These are phyloP conservation scores for Zaprionus tsacasi DNA, from an alignment of 1,140 invertebrate genomes.

Conservation along the genomic window DNA sequence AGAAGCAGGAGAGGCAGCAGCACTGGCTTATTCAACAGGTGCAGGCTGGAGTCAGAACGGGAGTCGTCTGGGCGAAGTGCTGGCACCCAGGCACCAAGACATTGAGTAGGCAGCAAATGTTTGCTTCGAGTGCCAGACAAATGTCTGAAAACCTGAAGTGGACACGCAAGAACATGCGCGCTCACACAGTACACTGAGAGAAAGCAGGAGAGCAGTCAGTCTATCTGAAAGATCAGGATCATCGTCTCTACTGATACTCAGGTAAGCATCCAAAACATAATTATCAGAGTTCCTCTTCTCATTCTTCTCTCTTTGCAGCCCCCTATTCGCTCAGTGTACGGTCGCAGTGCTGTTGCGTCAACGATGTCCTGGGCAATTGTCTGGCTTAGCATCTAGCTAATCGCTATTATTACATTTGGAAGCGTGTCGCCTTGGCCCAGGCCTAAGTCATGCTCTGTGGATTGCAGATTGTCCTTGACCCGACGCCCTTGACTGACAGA, in stretches of 20 bases:
- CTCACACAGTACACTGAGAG: neutral
- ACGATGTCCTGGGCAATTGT: slow-evolving; percentile 10
- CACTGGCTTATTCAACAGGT: slow-evolving; percentile 7
- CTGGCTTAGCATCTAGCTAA: slow-evolving; percentile 14
- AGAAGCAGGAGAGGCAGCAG: neutral
- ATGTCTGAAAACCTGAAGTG: neutral
- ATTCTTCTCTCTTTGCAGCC: neutral
- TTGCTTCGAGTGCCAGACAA: neutral
- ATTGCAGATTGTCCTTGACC: slow-evolving; percentile 10
- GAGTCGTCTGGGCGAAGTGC: neutral
- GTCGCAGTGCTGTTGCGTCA: neutral
- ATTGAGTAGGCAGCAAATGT: slow-evolving; percentile 5
- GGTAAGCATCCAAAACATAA: neutral
- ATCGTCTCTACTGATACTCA: neutral
- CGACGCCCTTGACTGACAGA: neutral
- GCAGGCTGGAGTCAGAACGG: neutral
- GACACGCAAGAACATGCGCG: neutral
- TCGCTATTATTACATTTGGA: slow-evolving; percentile 21
- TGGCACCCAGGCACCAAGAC: neutral
- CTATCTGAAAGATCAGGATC: neutral
- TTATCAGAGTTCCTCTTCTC: neutral
- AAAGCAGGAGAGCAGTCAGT: neutral
- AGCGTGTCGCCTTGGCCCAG: neutral
- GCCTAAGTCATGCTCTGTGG: neutral
- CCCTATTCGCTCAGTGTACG: neutral